Percentiles rank a stretch among this genome's conserved stretches.
phyloP scores from a whole-genome alignment of 2,888 invertebrate genomes.

The Limnephilus rhombicus region DNA sequence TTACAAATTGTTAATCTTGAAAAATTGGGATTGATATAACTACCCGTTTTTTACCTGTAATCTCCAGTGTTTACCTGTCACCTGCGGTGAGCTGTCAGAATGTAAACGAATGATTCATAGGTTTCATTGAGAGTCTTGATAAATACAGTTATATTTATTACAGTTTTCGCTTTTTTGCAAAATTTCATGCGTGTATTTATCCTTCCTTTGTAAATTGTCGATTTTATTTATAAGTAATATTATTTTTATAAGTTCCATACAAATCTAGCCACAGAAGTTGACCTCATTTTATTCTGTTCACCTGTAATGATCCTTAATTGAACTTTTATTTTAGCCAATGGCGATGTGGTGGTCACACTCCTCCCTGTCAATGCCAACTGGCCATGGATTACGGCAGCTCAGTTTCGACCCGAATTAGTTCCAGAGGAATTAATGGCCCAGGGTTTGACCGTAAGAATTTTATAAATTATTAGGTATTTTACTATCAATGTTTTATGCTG shows the following conservation, averaged over 20 bases:
- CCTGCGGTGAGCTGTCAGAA: not conserved
- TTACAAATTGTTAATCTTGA: not conserved
- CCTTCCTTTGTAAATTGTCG: not conserved
- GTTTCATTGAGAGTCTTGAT: not conserved
- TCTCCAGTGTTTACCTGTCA: not conserved
- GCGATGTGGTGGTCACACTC: conserved; percentile 93
- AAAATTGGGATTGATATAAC: not conserved
- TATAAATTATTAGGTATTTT: not conserved
- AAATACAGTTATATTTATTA: not conserved
- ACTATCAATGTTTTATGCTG: not conserved
- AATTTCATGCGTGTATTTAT: not conserved
- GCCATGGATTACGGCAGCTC: conserved; percentile 95
- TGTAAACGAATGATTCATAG: not conserved
- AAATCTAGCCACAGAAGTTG: not conserved
- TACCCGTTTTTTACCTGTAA: not conserved
- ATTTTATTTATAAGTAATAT: not conserved
- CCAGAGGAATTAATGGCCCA: conserved; percentile 97
- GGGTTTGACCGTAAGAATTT: conserved; percentile 87
- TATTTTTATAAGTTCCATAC: not conserved
- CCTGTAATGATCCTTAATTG: not conserved
- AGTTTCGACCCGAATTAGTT: conserved; percentile 93
- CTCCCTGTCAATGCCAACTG: conserved; percentile 92
- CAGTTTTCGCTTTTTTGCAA: not conserved
- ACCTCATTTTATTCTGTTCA: not conserved
- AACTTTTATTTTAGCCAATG: conserved; percentile 83